Conservation (phyloP, 2,797 vertebrate genomes). For the Onychomys arenicola region DNA sequence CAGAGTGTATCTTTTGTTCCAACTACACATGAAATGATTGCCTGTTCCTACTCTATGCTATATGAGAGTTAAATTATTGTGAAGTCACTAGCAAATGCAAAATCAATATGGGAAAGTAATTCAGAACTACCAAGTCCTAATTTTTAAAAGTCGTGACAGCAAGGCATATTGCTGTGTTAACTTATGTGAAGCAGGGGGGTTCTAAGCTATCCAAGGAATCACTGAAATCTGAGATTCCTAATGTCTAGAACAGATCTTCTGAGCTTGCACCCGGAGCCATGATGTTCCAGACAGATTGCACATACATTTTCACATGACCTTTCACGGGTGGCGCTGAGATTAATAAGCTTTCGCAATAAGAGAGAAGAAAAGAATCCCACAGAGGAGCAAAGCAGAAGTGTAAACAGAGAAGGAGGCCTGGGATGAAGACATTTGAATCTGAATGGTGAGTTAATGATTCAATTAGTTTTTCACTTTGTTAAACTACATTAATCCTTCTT, state of each 20-base stretch:
- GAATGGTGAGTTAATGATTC: slow-evolving; percentile 92
- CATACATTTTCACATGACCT: slow-evolving; percentile 88
- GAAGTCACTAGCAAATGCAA: not conserved
- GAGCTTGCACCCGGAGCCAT: not conserved
- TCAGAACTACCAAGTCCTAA: not conserved
- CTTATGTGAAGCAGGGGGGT: slow-evolving; percentile 15
- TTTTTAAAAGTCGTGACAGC: slow-evolving; percentile 1
- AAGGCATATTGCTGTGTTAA: not conserved
- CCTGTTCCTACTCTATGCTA: not conserved
- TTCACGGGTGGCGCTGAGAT: slow-evolving; percentile 74
- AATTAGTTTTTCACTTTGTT: slow-evolving; percentile 90
- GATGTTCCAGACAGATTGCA: slow-evolving; percentile 27
- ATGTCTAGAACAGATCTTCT: slow-evolving; percentile 14
- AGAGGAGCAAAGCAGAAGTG: slow-evolving; percentile 85
- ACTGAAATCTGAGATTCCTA: slow-evolving; percentile 50
- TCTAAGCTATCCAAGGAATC: slow-evolving; percentile 46
- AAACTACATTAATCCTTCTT: slow-evolving; percentile 91
- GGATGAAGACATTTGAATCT: slow-evolving; percentile 91
- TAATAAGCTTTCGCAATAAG: slow-evolving; percentile 89
- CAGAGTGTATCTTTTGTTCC: not conserved
- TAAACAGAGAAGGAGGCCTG: slow-evolving; percentile 84
- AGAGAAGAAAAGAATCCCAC: slow-evolving; percentile 81
- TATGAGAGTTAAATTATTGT: not conserved
- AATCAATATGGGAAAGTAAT: slow-evolving; percentile 13
- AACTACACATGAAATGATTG: not conserved